Evolutionary conservation across 2,888 invertebrate species (phyloP), one percentile per base, ranked within the genome.

Genomic region (Atherix ibis): DNA sequence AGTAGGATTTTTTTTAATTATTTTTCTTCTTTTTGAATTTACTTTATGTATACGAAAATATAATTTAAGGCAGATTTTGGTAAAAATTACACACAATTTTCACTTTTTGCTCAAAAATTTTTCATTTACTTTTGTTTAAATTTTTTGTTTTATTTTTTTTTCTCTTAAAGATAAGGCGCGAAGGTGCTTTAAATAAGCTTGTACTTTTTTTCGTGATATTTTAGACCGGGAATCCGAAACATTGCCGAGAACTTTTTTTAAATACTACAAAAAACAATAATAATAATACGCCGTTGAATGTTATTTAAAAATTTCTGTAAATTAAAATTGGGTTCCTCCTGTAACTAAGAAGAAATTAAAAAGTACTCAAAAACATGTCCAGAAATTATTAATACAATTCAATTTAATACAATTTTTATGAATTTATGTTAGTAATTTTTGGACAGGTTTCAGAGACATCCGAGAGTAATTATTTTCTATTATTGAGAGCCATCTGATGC

Each of bases 161-260:
- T 46, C 44, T 63, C 62, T 63, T 68, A 66, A 68, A 68, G 70
- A 70, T 73, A 73, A 73, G 73, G 73, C 73, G 73, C 73, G 71
- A 71, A 72, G 71, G 72, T 72, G 72, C 71, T 72, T 66, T 67
- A 70, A 71, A 69, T 69, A 71, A 71, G 71, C 71, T 73, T 73
- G 72, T 71, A 71, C 71, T 71, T 70, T 70, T 64, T 70, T 64
- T 68, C 66, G 64, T 69, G 69, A 69, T 69, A 68, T 66, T 55
- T 65, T 61, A 65, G 63, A 64, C 65, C 65, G 65, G 65, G 63
- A 64, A 65, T 54, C 67, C 67, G 63, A 67, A 67, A 67, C 58
- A 55, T 61, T 58, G 53, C 52, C 56, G 48, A 53, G 52, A 53
- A 36, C 32, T 26, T 29, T 22, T 37, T 40, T 43, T 42, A 5